Evolutionary conservation across 2,113 vertebrate species (phyloP), one percentile per base, ranked within the genome.

Genomic region (Erythrocercus mccallii): DNA sequence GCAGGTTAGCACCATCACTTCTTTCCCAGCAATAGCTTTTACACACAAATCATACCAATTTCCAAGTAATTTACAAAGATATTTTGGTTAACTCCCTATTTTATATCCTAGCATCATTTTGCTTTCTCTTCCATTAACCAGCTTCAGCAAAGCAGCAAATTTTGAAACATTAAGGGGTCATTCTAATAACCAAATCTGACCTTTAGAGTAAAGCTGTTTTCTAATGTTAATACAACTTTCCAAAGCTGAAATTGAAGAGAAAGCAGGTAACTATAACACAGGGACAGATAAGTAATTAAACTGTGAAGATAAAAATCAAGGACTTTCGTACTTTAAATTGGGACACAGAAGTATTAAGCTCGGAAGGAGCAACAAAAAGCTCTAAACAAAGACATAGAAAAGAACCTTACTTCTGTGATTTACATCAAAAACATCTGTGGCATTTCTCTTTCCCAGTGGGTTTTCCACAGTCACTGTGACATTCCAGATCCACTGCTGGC

Each of bases 391-490:
- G 37, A 60, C 31, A 44, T 0, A 71, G 48, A 50, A 68, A 81
- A 91, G 27, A 24, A 11, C 27, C 98, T 97, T 96, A 98, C 98
- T 93, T 97, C 90, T 97, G 35, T 97, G 89, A 61, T 91, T 53
- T 71, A 97, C 60, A 81, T 97, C 66, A 90, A 98, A 97, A 62
- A 44, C 11, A 62, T 95, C 38, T 12, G 2, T 71, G 70, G 93
- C 90, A 30, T 87, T 92, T 87, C 92, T 96, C 48, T 89, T 95
- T 68, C 98, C 97, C 23, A 98, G 58, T 7, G 47, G 4, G 50
- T 98, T 98, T 96, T 96, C 89, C 68, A 96, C 92, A 21, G 47
- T 72, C 84, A 98, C 18, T 14, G 95, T 98, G 62, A 98, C 87
- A 84, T 98, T 97, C 57, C 82, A 98, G 7, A 37, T 79, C 66